These are phyloP conservation scores for Silurus asotus DNA, from an alignment of 2,113 vertebrate species.

Conservation along the genomic window DNA sequence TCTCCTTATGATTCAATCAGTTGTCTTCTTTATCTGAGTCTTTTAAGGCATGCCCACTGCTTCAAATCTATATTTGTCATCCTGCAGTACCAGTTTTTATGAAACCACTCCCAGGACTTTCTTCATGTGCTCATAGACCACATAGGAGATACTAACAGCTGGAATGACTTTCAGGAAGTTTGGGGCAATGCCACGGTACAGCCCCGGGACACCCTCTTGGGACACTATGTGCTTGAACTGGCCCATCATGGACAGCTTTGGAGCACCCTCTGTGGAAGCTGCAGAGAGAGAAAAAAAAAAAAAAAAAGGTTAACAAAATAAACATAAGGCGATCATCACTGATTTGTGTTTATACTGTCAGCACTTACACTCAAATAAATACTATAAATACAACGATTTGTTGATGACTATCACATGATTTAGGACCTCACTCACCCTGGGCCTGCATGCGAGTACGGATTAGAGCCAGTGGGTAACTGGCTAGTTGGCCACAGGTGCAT, in stretches of 20 bases:
- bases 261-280: constrained; percentile 78
- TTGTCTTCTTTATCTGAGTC: not conserved
- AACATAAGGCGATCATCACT: not conserved
- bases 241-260: constrained; percentile 83
- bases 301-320: not conserved
- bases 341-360: not conserved
- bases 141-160: constrained; percentile 95
- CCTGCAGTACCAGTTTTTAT: constrained; percentile 30
- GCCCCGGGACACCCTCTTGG: constrained; percentile 83
- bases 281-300: constrained; percentile 28
- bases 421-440: constrained; percentile 74
- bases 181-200: constrained; percentile 90
- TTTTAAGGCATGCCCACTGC: not conserved
- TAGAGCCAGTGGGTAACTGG: constrained; percentile 63
- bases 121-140: constrained; percentile 94
- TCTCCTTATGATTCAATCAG: not conserved
- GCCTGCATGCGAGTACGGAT: constrained; percentile 93
- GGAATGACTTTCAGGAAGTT: constrained; percentile 96
- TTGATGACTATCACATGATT: not conserved
- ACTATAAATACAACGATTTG: not conserved
- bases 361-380: no score
- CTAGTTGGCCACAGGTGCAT: constrained; percentile 89
- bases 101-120: constrained; percentile 79
- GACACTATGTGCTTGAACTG: constrained; percentile 86
- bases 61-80: not conserved